Conservation (phyloP, 2,797 vertebrate genomes). For the Chanos chanos region DNA sequence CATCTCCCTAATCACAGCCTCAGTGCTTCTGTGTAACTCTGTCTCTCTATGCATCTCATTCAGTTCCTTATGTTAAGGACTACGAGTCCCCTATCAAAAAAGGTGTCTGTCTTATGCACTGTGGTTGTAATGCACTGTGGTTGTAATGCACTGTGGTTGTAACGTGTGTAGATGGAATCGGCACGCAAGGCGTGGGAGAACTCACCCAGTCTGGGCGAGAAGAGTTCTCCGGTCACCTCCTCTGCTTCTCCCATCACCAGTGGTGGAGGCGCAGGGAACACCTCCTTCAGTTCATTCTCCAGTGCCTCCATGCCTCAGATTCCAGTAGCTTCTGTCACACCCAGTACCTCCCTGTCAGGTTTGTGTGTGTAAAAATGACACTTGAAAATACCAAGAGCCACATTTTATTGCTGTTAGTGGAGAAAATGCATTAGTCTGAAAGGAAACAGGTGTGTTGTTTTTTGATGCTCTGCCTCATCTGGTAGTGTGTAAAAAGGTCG, state of each 20-base stretch:
- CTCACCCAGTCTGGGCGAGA: slow-evolving; percentile 90
- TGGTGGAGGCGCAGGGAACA: slow-evolving; percentile 68
- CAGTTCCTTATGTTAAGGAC: slow-evolving; percentile 98
- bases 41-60: too few relatives aligned
- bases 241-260: slow-evolving; percentile 84
- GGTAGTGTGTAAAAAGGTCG: neutral
- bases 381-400: too few relatives aligned
- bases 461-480: neutral
- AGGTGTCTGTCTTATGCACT: too few relatives aligned
- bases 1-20: slow-evolving; percentile 1
- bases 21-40: too few relatives aligned
- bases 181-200: slow-evolving; percentile 99
- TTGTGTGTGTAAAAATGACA: slow-evolving; percentile 38
- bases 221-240: slow-evolving; percentile 88
- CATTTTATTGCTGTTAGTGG: too few relatives aligned
- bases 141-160: neutral
- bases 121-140: neutral
- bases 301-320: slow-evolving; percentile 93
- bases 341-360: slow-evolving; percentile 94
- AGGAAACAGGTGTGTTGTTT: neutral
- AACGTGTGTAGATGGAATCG: slow-evolving; percentile 87
- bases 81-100: too few relatives aligned
- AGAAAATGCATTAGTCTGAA: too few relatives aligned
- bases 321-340: slow-evolving; percentile 95
- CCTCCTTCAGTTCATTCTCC: slow-evolving; percentile 91